These are phyloP conservation scores for Sciurus vulgaris DNA, from an alignment of 2,797 vertebrate species.

Conservation along the genomic window DNA sequence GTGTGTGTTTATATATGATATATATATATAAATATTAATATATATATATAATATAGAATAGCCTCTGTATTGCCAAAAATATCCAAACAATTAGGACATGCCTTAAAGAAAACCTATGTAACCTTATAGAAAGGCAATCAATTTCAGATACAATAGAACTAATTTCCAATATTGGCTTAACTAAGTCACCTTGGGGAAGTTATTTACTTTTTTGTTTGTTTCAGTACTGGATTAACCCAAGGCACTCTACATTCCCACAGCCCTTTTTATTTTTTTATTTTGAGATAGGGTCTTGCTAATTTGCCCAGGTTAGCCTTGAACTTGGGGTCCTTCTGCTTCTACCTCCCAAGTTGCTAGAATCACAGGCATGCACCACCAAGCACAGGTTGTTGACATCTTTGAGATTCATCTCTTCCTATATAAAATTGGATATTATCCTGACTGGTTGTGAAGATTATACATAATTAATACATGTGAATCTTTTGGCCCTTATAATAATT, in stretches of 20 bases:
- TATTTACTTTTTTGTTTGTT: not conserved
- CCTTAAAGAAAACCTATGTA: not conserved
- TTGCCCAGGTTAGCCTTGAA: too few species aligned
- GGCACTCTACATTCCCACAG: too few species aligned
- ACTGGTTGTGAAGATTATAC: conserved; percentile 75
- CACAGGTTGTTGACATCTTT: not conserved
- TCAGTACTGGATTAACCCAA: too few species aligned
- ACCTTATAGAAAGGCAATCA: not conserved
- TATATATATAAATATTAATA: not conserved
- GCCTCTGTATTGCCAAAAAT: not conserved
- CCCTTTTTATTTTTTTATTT: too few species aligned
- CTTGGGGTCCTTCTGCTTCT: too few species aligned
- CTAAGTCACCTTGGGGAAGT: not conserved
- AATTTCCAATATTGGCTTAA: not conserved
- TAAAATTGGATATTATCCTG: conserved; percentile 25
- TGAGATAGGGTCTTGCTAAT: too few species aligned
- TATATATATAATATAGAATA: not conserved
- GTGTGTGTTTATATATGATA: too few species aligned
- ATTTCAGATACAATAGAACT: not conserved
- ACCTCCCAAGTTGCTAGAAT: too few species aligned
- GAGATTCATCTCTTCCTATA: not conserved
- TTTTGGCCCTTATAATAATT: not conserved
- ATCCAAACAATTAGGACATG: not conserved
- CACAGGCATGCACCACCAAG: too few species aligned
- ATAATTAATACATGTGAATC: not conserved